A percentile compares a stretch with the other conserved stretches of the same genome.
Evolutionary conservation across 2,888 invertebrate species (phyloP).

Genomic region (Cataglyphis albicans): DNA sequence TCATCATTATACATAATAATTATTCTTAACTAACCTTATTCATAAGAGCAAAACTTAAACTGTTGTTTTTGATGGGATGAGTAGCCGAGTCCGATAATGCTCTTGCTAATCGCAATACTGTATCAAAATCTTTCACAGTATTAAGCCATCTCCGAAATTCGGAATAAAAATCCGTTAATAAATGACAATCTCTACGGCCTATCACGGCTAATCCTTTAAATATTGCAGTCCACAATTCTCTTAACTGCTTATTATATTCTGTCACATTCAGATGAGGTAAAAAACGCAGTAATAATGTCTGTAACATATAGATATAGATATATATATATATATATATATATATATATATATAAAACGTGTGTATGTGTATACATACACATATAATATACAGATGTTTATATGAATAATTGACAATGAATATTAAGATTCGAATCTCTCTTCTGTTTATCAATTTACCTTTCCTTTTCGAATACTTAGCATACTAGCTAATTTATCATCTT

Average conservation of each 20-base stretch:
- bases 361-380: conserved; percentile 78
- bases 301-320: conserved; percentile 68
- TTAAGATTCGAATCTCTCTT: background rate
- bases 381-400: conserved; percentile 68
- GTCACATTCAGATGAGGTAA: conserved; percentile 87
- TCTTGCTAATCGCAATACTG: conserved; percentile 78
- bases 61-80: conserved; percentile 81
- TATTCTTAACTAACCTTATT: conserved; percentile 86
- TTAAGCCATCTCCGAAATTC: conserved; percentile 88
- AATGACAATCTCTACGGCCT: conserved; percentile 88
- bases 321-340: background rate
- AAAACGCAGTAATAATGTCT: conserved; percentile 90
- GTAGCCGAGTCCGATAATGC: conserved; percentile 80
- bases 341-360: background rate
- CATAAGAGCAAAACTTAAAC: conserved; percentile 85
- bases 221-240: conserved; percentile 88
- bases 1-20: background rate
- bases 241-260: conserved; percentile 87
- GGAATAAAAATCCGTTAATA: conserved; percentile 87
- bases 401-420: background rate
- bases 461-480: conserved; percentile 94
- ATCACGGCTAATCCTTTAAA: conserved; percentile 88
- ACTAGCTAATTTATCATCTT: conserved; percentile 90
- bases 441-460: conserved; percentile 87
- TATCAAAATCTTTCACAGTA: conserved; percentile 72